Base-by-base conservation (phyloP, 2,113 vertebrate species). In the Ciconia boyciana region DNA sequence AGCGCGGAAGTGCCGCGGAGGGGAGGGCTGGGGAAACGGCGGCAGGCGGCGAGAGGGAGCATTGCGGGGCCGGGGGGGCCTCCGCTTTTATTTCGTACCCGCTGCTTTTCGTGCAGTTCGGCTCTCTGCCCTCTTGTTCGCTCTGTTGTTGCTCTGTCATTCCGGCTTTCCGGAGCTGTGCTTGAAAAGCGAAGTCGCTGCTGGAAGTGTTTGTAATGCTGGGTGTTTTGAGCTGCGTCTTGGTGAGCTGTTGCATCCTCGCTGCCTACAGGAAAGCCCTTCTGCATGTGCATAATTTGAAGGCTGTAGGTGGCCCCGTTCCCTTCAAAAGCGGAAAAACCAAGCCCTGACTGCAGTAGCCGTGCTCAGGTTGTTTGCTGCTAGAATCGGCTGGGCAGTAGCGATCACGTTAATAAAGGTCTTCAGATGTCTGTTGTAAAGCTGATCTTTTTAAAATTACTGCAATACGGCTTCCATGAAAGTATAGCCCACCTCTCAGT, bases 241-340 rank as follows among this genome's bases (percentile, higher is more conserved):
- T 3, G 3, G 13, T 1, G 49, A 34, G 69, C 64, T 10, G 19
- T 2, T 3, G 14, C 18, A 1, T 24, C 75, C 28, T 17, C 10
- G 3, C 21, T 3, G 0, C 6, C 0, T 4, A 1, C 1, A 16
- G 44, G 48, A 55, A 69, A 69, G 16, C 26, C 58, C 68, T 48
- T 19, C 41, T 34, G 72, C 21, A 1, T 2, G 0, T 1, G 61
- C 6, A 0, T 3, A 0, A 4, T n/a, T 71, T 13, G 44, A 8
- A 44, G 13, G 0, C 6, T 14, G 5, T 13, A 11, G 29, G 3
- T 32, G 48, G 46, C 16, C 34, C 32, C 13, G 3, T 44, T 44
- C 25, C 51, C 57, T 64, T 51, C 8, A 4, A 32, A 60, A 48
- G 31, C 46, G 24, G 36, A 60, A 65, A 8, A 70, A 36, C 11